A percentile compares a stretch with the other conserved stretches of the same genome.
phyloP scores from a whole-genome alignment of 2,113 vertebrate species.

The Ammodytes dubius region DNA sequence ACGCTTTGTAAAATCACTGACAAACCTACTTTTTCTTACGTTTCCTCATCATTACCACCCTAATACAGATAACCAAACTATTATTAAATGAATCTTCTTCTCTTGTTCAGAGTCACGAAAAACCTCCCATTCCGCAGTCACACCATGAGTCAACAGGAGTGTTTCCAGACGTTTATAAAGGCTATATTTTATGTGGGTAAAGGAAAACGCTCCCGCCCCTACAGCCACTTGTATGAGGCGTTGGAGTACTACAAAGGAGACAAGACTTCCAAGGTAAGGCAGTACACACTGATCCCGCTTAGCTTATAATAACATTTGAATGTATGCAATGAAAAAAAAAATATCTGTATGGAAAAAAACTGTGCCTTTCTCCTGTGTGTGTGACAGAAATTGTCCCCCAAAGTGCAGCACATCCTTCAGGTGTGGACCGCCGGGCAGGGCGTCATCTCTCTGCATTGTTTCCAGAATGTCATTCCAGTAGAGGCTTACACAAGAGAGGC shows the following conservation, averaged over 20 bases:
- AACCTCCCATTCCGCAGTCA: constrained; percentile 88
- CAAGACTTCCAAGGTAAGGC: constrained; percentile 80
- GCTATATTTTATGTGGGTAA: constrained; percentile 96
- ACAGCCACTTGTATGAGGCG: constrained; percentile 90
- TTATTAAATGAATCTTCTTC: background rate
- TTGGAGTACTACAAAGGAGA: constrained; percentile 82
- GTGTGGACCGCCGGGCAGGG: constrained; percentile 90
- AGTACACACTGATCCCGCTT: background rate
- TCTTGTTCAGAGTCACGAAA: constrained; percentile 85
- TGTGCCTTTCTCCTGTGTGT: background rate
- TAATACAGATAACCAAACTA: background rate
- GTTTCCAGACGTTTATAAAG: constrained; percentile 88
- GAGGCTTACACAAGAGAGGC: constrained; percentile 93
- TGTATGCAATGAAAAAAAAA: background rate
- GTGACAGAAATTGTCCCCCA: constrained; percentile 86
- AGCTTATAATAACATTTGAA: background rate
- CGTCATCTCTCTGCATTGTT: constrained; percentile 92
- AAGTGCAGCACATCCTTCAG: constrained; percentile 91
- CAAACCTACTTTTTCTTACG: background rate
- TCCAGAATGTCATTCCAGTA: constrained; percentile 90
- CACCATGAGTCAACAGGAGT: constrained; percentile 78
- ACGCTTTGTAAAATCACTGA: background rate
- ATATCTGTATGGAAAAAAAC: background rate
- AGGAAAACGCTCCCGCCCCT: constrained; percentile 90
- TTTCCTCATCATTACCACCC: background rate